Evolutionary conservation across 2,888 invertebrate species (phyloP), one percentile per base, ranked within the genome.

Genomic region (Eledone cirrhosa): DNA sequence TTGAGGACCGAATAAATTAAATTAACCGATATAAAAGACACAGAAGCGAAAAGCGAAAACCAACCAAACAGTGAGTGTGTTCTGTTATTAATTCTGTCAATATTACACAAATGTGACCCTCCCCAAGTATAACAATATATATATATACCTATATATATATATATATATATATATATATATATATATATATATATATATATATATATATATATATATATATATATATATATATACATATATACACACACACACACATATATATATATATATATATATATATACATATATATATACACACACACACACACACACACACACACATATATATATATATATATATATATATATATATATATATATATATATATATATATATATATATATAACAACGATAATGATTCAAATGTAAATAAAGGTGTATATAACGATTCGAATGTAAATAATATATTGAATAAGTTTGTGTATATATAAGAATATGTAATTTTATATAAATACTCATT

Each of bases 151-250:
- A 72, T 24, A 27, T 29, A 72, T 29, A 72, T 29, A 72, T 72
- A 72, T 72, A 72, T 72, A 72, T 72, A 72, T 72, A 72, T 72
- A 31, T 72, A 72, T 72, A 72, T 72, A 72, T 72, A 72, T 72
- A 72, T 29, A 72, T 72, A 72, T 72, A 72, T 72, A 72, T 72
- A 29, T 72, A 72, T 72, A 72, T 72, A 72, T 29, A 72, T 72
- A 72, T 29, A 29, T 29, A 72, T 22, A 72, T 22, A 72, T 22
- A 29, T 29, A 29, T 72, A 19, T 63, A 63, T 63, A 19, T 63
- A 63, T 19, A 63, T 19, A 63, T 19, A 16, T 2, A 1, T 19
- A 16, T 11, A n/a, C 7, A 59, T 14, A 7, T 2, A 5, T n/a
- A 7, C 14, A 7, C 14, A n/a, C 7, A 1, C 11, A 14, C 22